Base-by-base conservation (phyloP, 2,113 vertebrate genomes). In the Gopherus evgoodei region DNA sequence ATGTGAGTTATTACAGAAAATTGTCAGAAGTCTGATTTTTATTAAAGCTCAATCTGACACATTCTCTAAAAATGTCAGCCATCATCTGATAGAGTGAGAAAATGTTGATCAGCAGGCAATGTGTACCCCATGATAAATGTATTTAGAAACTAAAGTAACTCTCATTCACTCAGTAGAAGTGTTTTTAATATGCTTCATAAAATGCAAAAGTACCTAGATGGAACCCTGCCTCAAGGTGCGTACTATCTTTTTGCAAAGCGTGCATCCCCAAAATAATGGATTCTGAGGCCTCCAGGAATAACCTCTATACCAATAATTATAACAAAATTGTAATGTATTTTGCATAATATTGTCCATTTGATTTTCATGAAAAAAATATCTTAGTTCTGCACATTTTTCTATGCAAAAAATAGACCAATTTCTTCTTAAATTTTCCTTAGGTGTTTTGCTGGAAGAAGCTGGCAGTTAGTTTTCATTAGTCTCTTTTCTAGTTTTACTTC, bases 1-100 rank as follows among this genome's bases (percentile, higher is more conserved):
- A 92, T 9, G 62, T 65, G 78, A 95, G 91, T 94, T 96, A 93
- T 95, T 96, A 96, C 90, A 97, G 95, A 97, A 97, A 98, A 97
- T 96, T 97, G 95, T 96, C 94, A 97, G 83, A 95, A 88, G 90
- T 16, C 90, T 95, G 89, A 65, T 88, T 96, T 97, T 92, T 97
- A 93, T 93, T 96, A 96, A 97, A 96, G 53, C 93, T 95, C 83
- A 0, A 90, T 96, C 54, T 44, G 44, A 44, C 44, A 44, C 44
- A 44, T 44, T 44, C 44, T 44, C 44, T 44, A 44, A 44, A 44
- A 44, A 44, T 44, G 44, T 44, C 44, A 44, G 44, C 44, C 44
- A 44, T 93, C 96, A 97, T 94, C 27, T 95, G 86, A 95, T 91
- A 93, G 86, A 97, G 89, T 9, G 88, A 89, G 96, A 94, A 96